Percentiles rank a stretch among this genome's conserved stretches.
These are phyloP conservation scores for Diprion similis DNA, from an alignment of 1,140 invertebrate genomes.

Conservation along the genomic window DNA sequence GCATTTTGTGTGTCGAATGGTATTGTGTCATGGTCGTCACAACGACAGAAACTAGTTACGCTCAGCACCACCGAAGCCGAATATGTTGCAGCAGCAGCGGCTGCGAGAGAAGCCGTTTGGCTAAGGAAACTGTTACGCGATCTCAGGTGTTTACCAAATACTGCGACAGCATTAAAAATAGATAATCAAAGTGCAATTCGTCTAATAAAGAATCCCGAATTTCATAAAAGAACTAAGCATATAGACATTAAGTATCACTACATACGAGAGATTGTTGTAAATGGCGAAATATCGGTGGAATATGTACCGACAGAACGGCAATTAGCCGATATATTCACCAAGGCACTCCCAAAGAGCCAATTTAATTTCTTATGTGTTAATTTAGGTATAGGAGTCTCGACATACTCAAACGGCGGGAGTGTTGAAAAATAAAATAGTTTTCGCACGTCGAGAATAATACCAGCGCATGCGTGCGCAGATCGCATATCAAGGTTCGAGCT, in stretches of 20 bases:
- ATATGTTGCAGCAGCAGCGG: slow-evolving; percentile 22
- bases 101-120: slow-evolving; percentile 21
- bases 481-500: too few species aligned
- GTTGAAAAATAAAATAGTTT: too few species aligned
- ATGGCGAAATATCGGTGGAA: too few species aligned
- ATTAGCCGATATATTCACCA: too few species aligned
- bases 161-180: background rate
- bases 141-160: background rate
- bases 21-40: slow-evolving; percentile 14
- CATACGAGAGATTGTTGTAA: slow-evolving; percentile 29
- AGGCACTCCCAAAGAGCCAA: too few species aligned
- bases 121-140: slow-evolving; percentile 9
- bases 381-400: too few species aligned
- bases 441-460: too few species aligned
- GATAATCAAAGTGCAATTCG: slow-evolving; percentile 35
- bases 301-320: too few species aligned
- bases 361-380: too few species aligned
- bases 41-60: slow-evolving; percentile 21
- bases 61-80: slow-evolving; percentile 21
- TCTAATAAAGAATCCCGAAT: slow-evolving; percentile 29
- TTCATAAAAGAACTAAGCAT: slow-evolving; percentile 36
- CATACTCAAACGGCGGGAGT: too few species aligned
- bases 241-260: slow-evolving; percentile 37
- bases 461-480: too few species aligned
- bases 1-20: slow-evolving; percentile 14